These are phyloP conservation scores for Frieseomelitta varia DNA, from an alignment of 1,140 invertebrate genomes.

Conservation along the genomic window DNA sequence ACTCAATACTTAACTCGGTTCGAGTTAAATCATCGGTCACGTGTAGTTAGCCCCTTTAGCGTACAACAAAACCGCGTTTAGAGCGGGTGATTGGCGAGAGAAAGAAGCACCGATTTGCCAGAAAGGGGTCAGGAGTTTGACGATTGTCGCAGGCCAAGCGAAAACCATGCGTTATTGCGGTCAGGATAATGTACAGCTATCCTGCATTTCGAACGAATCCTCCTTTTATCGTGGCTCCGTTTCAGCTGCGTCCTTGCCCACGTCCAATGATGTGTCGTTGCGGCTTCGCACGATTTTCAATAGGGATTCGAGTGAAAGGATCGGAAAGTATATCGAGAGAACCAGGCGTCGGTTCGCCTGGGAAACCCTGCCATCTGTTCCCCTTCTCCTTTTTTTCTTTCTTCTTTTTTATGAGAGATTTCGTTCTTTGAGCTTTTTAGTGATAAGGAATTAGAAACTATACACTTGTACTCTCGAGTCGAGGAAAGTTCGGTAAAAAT, in stretches of 20 bases:
- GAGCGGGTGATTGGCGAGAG: not conserved
- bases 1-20: not conserved
- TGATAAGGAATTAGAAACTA: not conserved
- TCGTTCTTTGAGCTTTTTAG: not conserved
- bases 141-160: constrained; percentile 47
- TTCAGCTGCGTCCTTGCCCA: constrained; percentile 52
- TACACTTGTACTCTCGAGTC: no score
- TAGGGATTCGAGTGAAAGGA: constrained; percentile 35
- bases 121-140: not conserved
- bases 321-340: constrained; percentile 23
- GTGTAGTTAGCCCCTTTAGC: not conserved
- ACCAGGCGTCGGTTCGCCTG: not conserved
- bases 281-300: not conserved
- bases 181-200: constrained; percentile 43
- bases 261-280: constrained; percentile 17
- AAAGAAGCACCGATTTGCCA: not conserved
- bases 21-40: not conserved
- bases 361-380: not conserved
- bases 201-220: constrained; percentile 30
- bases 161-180: constrained; percentile 44
- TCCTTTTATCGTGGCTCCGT: constrained; percentile 33
- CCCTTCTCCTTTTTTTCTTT: not conserved
- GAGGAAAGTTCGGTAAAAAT: not conserved
- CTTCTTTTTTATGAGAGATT: not conserved
- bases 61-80: not conserved